These are phyloP conservation scores for Cerceris ruficornis DNA, from an alignment of 2,888 invertebrate species.

Conservation along the genomic window DNA sequence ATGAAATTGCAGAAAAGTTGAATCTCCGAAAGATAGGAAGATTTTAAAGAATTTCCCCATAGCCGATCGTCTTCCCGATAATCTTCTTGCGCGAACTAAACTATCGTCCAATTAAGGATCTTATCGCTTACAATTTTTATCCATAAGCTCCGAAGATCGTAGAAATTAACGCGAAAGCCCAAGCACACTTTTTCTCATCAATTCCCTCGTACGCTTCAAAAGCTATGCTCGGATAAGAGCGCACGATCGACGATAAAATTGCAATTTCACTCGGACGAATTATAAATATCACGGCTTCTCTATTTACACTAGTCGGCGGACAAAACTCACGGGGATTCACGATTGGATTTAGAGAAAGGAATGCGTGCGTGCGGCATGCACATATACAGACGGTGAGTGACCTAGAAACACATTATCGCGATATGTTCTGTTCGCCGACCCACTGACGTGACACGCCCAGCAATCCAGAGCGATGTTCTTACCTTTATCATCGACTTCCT, in stretches of 20 bases:
- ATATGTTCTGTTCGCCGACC: conserved; percentile 69
- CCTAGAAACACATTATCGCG: conserved; percentile 75
- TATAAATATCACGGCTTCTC: conserved; percentile 12
- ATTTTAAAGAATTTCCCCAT: too few relatives aligned
- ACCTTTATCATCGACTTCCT: conserved; percentile 53
- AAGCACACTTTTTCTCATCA: too few relatives aligned
- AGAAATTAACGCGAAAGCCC: too few relatives aligned
- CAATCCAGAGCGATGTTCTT: conserved; percentile 60
- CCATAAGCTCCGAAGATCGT: too few relatives aligned
- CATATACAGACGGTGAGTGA: conserved; percentile 63
- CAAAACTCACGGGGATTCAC: conserved; percentile 38
- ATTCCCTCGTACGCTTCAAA: neutral
- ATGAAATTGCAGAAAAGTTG: too few relatives aligned
- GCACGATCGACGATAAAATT: conserved; percentile 23
- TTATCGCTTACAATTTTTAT: too few relatives aligned
- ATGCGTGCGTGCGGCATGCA: conserved; percentile 41
- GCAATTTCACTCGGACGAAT: conserved; percentile 33
- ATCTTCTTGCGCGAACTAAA: too few relatives aligned
- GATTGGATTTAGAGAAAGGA: conserved; percentile 57
- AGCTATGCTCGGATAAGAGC: conserved; percentile 9
- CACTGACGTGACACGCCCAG: conserved; percentile 73
- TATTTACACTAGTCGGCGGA: conserved; percentile 2
- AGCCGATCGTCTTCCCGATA: too few relatives aligned
- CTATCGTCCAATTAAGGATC: too few relatives aligned
- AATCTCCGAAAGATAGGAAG: too few relatives aligned